phyloP scores from a whole-genome alignment of 2,888 invertebrate species.

The Empis livida region DNA sequence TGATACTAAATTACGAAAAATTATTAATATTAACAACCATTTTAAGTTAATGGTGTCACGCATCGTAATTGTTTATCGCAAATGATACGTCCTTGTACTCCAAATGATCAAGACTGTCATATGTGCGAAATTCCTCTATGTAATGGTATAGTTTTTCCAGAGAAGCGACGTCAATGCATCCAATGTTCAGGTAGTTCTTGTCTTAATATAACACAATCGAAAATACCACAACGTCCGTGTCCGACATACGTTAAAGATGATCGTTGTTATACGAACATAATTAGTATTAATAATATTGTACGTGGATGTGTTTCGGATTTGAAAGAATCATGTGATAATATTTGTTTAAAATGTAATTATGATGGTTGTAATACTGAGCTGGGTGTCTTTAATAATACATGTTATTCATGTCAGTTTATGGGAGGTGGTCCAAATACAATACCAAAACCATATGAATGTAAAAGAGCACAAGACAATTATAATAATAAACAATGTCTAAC shows the following conservation, averaged over 20 bases:
- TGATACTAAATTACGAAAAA: not conserved
- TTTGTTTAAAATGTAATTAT: constrained; percentile 26
- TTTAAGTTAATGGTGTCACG: constrained; percentile 20
- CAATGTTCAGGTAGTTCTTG: constrained; percentile 24
- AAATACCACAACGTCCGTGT: constrained; percentile 19
- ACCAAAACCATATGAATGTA: constrained; percentile 19
- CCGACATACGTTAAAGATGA: constrained; percentile 21
- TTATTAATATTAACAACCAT: not conserved
- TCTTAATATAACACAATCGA: constrained; percentile 17
- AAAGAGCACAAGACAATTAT: constrained; percentile 7
- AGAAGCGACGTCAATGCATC: constrained; percentile 22
- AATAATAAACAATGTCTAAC: constrained; percentile 13
- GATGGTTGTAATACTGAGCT: constrained; percentile 23
- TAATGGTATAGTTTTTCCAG: constrained; percentile 23
- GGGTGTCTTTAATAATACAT: constrained; percentile 19
- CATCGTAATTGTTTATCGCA: constrained; percentile 22
- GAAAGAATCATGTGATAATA: constrained; percentile 21
- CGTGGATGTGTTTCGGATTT: constrained; percentile 18
- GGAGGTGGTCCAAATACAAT: constrained; percentile 13
- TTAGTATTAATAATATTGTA: constrained; percentile 19
- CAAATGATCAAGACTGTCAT: constrained; percentile 22
- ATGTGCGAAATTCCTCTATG: constrained; percentile 23
- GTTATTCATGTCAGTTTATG: constrained; percentile 19
- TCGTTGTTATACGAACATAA: constrained; percentile 25
- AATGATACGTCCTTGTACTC: not conserved